Base-by-base conservation (phyloP, 1,140 invertebrate genomes). In the Drosophila kohkoa region DNA sequence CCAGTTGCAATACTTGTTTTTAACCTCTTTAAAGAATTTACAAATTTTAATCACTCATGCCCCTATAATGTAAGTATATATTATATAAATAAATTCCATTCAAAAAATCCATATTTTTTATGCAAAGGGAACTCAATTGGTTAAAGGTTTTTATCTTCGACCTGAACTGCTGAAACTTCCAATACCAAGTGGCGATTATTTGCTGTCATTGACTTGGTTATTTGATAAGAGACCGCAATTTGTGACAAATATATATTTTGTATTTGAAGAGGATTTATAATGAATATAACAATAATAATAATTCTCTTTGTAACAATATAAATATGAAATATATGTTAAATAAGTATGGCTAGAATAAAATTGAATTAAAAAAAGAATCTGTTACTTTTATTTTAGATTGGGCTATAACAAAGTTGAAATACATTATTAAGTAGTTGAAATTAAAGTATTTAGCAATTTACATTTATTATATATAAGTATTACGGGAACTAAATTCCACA, bases 31-130 rank as follows among this genome's bases (percentile, higher is more conserved):
- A 57, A 55, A 6, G 43, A 57, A 0, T 71, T 48, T 41, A 15
- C 52, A 0, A 64, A 71, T 16, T 41, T 70, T 1, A 70, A 70
- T 28, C 67, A 70, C 35, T 1, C 67, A 1, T 70, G 67, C 15
- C 66, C 66, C 1, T 69, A 69, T 35, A 28, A 8, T 5, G 66
- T 69, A 30, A 60, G 52, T 57, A 48, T 46, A 16, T 48, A 13
- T 35, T 13, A 8, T 15, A 11, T 51, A 8, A 3, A 15, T 28
- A 28, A 28, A 3, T 30, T 38, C 15, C 28, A 1, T n/a, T 55
- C 15, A 13, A 52, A 32, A 54, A 1, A 8, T 57, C 5, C 20
- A 25, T 4, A 41, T 25, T 20, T 43, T 11, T 11, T 5, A 43
- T 20, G 20, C 20, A 25, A 25, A 57, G 54, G 54, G 54, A 3